Base-by-base conservation (phyloP, 2,113 vertebrate species). In the Amazona guildingii region DNA sequence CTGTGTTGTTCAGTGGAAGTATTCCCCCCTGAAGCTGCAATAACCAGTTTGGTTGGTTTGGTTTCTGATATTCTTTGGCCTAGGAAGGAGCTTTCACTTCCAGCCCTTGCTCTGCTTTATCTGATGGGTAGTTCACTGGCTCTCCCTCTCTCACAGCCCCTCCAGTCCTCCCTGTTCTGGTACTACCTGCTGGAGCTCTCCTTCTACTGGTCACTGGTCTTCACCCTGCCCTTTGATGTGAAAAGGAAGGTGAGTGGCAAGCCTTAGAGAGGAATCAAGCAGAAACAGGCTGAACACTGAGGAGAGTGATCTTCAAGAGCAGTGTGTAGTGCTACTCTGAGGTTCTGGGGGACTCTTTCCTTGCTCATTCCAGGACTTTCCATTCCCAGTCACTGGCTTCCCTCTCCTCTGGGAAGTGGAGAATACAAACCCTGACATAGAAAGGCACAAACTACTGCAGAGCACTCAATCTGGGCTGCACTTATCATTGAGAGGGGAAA, bases 181-280 rank as follows among this genome's bases (percentile, higher is more conserved):
- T 99, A 99, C 97, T 99, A 99, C 97, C 95, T 99, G 79, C 44
- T 99, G 92, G 99, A 99, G 91, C 95, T 99, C 96, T 97, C 98
- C 55, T 99, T 99, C 98, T 99, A 99, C 97, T 86, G 98, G 94
- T 99, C 99, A 0, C 97, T 99, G 96, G 97, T 99, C 21, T 96
- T 99, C 61, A 98, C 98, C 2, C 93, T 99, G 88, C 98, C 99
- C 49, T 99, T 99, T 21, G 99, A 99, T 2, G 93, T 99, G 95
- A 99, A 98, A 92, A 98, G 99, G 83, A 99, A 99, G 98, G 99
- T 99, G 95, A 98, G 98, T 95, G 39, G 33, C 64, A 81, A 78
- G 41, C 33, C 49, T 69, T 15, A 6, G 35, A 37, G 41, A 46
- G 57, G 41, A 85, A 43, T 13, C 25, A 51, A 29, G 44, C 20